Conservation (phyloP, 2,888 invertebrate species). For the Apodemia mormo region DNA sequence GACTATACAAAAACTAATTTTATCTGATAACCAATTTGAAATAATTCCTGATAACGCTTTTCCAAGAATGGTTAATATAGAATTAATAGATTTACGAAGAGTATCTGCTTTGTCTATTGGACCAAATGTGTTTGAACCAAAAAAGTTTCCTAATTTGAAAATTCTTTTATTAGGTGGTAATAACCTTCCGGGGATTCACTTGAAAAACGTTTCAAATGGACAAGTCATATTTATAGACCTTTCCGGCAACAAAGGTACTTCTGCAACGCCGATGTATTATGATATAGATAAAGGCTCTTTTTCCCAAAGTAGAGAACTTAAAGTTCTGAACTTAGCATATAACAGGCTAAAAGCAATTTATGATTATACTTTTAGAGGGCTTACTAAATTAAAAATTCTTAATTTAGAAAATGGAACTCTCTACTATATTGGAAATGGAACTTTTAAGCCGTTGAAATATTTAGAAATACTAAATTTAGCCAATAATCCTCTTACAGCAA, state of each 20-base stretch:
- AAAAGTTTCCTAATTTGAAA: conserved; percentile 75
- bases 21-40: conserved; percentile 82
- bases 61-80: conserved; percentile 78
- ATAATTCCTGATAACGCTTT: conserved; percentile 72
- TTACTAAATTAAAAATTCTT: conserved; percentile 70
- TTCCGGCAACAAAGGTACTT: conserved; percentile 71
- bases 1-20: conserved; percentile 67
- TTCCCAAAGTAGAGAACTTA: conserved; percentile 66
- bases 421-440: conserved; percentile 67
- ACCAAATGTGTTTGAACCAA: conserved; percentile 66
- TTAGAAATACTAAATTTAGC: conserved; percentile 77
- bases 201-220: conserved; percentile 69
- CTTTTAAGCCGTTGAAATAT: conserved; percentile 67
- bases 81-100: conserved; percentile 78
- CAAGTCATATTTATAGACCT: conserved; percentile 76
- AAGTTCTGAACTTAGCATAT: conserved; percentile 74
- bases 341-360: conserved; percentile 78
- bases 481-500: conserved; percentile 74
- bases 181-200: conserved; percentile 75
- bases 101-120: conserved; percentile 72
- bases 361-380: conserved; percentile 73
- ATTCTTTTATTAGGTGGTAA: conserved; percentile 77
- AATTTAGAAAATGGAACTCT: conserved; percentile 78
- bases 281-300: conserved; percentile 77
- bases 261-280: conserved; percentile 68